Evolutionary conservation across 2,797 vertebrate genomes (phyloP), one percentile per base, ranked within the genome.

Genomic region (Chaetodon trifasciatus): DNA sequence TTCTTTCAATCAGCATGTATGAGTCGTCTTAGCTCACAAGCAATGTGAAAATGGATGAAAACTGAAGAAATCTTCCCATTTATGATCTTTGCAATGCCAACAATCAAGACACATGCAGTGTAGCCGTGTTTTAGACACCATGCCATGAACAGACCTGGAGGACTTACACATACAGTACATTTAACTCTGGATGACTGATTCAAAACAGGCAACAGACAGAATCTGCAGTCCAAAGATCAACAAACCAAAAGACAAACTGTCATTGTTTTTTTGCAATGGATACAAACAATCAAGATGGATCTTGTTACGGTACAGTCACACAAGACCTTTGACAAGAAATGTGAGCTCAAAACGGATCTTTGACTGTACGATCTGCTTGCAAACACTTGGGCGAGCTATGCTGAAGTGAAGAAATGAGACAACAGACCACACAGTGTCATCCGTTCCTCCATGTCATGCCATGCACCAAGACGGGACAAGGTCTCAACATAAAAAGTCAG

Each of bases 381-480:
- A 80, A 80, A 73, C 19, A 57, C 47, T 64, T 39, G 0, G 28
- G 21, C 44, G 44, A 75, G n/a, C 79, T 67, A 17, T 3, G 12
- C 1, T 69, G 40, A 70, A 68, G 82, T 80, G 46, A 78, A 35
- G 15, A 50, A 72, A 76, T 24, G 24, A 65, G 55, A 72, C 56
- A 81, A 53, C n/a, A 58, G 12, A 68, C 12, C 56, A 64, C 16
- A 47, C 39, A 16, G 58, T 67, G 28, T 28, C 40, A 55, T 72
- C 56, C 61, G 44, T 55, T 56, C 17, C 19, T 60, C 44, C 40
- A 58, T 58, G 69, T 80, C 90, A 89, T 93, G 90, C 90, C 81
- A 87, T 88, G 85, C 83, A 84, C 67, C 64, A 40, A 74, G 60
- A 88, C 44, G 74, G 55, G 68, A 88, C 69, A 35, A 49, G 13